Evolutionary conservation across 2,888 invertebrate genomes (phyloP).

Genomic region (Meta bourneti): DNA sequence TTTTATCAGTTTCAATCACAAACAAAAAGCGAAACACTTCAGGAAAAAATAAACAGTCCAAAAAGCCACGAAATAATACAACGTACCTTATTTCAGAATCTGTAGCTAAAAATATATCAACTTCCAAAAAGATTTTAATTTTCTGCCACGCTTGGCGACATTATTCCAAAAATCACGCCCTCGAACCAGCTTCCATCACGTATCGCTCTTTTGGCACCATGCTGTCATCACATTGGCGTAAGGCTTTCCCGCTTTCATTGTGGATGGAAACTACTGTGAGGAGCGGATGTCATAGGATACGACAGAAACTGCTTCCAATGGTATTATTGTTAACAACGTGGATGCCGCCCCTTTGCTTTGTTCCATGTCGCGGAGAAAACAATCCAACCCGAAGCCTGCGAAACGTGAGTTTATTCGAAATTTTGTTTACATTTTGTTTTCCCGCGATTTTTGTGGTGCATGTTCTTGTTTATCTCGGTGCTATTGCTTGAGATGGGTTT

Average conservation of each 20-base stretch:
- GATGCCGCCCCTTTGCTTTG: conserved; percentile 43
- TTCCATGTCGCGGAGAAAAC: conserved; percentile 74
- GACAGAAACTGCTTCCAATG: conserved; percentile 64
- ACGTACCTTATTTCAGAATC: not conserved
- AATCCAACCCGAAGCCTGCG: conserved; percentile 73
- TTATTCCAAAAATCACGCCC: not conserved
- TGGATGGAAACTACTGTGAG: conserved; percentile 11
- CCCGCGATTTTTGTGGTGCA: conserved; percentile 11
- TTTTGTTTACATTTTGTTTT: not conserved
- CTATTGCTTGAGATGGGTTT: not conserved
- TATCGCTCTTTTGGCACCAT: conserved; percentile 45
- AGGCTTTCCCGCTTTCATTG: conserved; percentile 20
- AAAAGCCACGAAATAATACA: not conserved
- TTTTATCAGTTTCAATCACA: not conserved
- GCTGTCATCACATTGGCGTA: conserved; percentile 18
- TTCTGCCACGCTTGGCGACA: conserved; percentile 28
- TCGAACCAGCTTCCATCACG: not conserved
- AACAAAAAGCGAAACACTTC: not conserved
- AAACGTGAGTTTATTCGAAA: conserved; percentile 68
- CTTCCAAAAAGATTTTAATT: not conserved
- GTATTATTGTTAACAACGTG: conserved; percentile 50
- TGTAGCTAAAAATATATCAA: not conserved
- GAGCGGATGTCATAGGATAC: conserved; percentile 69
- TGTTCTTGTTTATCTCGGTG: not conserved
- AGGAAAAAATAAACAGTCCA: not conserved